phyloP scores from a whole-genome alignment of 2,113 vertebrate genomes.

The Pelecanoides urinatrix region DNA sequence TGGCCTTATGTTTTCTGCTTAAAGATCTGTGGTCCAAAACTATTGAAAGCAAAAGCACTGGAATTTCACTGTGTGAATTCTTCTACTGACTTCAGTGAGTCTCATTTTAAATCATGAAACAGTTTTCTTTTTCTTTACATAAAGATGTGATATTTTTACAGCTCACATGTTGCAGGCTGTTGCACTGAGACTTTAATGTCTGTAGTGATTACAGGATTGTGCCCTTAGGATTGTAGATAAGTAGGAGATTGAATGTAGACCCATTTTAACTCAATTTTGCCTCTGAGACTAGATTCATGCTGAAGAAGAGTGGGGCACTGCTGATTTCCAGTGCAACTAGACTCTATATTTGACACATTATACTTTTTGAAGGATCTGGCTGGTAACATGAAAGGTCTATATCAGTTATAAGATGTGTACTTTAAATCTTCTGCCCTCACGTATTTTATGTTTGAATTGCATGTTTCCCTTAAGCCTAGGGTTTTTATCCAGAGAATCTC shows the following conservation, averaged over 20 bases:
- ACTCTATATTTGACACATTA: rapidly evolving
- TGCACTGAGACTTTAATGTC: neutral
- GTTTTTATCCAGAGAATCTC: neutral
- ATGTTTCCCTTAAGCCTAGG: neutral
- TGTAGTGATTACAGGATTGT: neutral
- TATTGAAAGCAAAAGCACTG: neutral
- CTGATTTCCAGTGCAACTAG: neutral
- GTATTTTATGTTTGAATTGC: neutral
- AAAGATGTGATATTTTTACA: neutral
- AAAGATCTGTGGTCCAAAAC: neutral
- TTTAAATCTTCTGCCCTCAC: neutral
- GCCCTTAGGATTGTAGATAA: neutral
- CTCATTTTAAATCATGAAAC: neutral
- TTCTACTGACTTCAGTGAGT: neutral
- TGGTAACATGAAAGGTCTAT: neutral
- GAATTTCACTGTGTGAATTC: neutral
- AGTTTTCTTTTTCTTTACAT: neutral
- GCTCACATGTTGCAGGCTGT: neutral
- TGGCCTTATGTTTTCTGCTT: neutral
- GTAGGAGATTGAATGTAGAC: neutral
- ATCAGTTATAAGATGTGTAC: neutral
- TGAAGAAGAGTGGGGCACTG: neutral
- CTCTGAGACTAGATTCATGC: neutral
- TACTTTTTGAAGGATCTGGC: neutral
- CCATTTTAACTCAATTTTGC: neutral